Evolutionary conservation across 2,113 vertebrate genomes (phyloP).

Genomic region (Lampris incognitus): DNA sequence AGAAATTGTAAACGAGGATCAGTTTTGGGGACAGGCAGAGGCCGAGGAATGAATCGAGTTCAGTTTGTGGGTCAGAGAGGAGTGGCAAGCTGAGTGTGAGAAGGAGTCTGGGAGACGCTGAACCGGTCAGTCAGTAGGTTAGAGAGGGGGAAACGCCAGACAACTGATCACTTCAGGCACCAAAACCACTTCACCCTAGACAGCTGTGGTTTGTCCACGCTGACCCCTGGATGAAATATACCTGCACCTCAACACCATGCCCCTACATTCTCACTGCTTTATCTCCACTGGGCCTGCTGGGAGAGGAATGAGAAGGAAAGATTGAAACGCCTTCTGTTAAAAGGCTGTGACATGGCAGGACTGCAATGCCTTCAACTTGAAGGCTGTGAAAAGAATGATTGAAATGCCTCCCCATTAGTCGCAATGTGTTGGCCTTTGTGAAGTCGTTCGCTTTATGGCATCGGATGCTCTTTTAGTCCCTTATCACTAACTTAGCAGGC

Average conservation of each 20-base stretch:
- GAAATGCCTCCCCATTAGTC: constrained; percentile 27
- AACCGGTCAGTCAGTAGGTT: constrained; percentile 21
- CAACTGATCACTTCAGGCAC: constrained; percentile 45
- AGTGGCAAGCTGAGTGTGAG: constrained; percentile 32
- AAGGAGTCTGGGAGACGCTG: background rate
- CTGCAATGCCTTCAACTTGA: constrained; percentile 41
- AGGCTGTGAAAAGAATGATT: constrained; percentile 29
- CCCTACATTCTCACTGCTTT: constrained; percentile 46
- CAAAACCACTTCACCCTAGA: constrained; percentile 42
- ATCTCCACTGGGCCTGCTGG: constrained; percentile 56
- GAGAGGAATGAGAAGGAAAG: constrained; percentile 46
- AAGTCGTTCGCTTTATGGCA: background rate
- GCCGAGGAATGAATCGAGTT: background rate
- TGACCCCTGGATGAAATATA: constrained; percentile 67
- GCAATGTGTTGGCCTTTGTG: constrained; percentile 30
- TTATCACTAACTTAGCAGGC: constrained; percentile 66
- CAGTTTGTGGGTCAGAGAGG: constrained; percentile 16
- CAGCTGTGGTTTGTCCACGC: constrained; percentile 60
- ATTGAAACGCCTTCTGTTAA: constrained; percentile 36
- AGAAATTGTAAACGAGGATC: background rate
- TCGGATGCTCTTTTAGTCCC: constrained; percentile 36
- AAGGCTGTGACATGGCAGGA: constrained; percentile 41
- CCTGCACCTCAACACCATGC: constrained; percentile 23
- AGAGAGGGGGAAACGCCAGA: constrained; percentile 20
- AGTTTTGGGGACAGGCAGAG: background rate